Percentiles rank a stretch among this genome's conserved stretches.
Conservation (phyloP, 53 echinoderm and acorn worm genomes). For the Patiria pectinifera region DNA sequence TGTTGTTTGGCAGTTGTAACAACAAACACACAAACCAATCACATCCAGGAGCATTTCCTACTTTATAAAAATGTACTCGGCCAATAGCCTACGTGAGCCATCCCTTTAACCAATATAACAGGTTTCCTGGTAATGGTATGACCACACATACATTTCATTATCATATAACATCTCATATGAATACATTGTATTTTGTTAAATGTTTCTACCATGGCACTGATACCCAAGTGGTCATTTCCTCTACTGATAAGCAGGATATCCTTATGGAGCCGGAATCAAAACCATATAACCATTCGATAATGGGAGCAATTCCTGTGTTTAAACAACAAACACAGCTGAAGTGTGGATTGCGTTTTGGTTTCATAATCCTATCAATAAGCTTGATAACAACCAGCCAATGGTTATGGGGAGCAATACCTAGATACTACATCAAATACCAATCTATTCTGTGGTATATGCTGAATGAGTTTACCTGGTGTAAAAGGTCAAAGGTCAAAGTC, state of each 20-base stretch:
- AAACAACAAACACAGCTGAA: not conserved
- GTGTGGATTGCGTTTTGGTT: not conserved
- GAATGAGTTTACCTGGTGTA: not conserved
- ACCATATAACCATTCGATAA: not conserved
- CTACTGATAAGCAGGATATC: not conserved
- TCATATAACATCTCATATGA: not conserved
- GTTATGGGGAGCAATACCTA: constrained; percentile 5
- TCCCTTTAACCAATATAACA: not conserved
- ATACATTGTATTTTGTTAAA: not conserved
- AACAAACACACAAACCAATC: not conserved
- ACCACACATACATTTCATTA: not conserved
- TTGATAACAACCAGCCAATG: not conserved
- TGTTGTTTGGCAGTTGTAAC: not conserved
- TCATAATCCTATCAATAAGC: not conserved
- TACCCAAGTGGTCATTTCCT: constrained; percentile 3
- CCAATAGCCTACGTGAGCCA: not conserved
- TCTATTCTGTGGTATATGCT: not conserved
- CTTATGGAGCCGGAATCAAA: not conserved
- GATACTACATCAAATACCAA: not conserved
- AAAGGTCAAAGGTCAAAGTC: constrained; percentile 28
- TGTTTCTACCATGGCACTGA: not conserved
- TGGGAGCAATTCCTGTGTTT: constrained; percentile 1
- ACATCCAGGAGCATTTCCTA: constrained; percentile 28
- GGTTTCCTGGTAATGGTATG: not conserved
- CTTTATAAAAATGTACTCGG: not conserved